Base-by-base conservation (phyloP, 2,888 invertebrate genomes). In the Ariolimax columbianus region DNA sequence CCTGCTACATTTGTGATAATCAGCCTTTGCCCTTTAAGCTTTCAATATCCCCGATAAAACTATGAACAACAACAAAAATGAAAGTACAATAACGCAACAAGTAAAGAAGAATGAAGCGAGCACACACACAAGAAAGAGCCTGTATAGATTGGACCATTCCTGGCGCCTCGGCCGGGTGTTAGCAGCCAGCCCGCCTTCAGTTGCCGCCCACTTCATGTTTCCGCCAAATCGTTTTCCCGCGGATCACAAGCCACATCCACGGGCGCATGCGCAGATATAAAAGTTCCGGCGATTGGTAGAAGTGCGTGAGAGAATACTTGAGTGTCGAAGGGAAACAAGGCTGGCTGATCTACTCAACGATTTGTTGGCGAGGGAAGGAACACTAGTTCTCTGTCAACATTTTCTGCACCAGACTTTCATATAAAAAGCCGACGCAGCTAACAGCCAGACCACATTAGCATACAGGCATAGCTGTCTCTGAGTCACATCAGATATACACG, bases 181-280 rank as follows among this genome's bases (percentile, higher is more conserved):
- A n/a, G 26, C n/a, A 63, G n/a, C 26, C 26, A n/a, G n/a, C 26
- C 26, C 26, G 38, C 38, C 72, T 4, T 23, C 26, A 26, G 40
- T 72, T 40, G 23, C 72, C 23, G 38, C 72, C 72, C 72, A 40
- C 72, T 40, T 23, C 72, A n/a, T 72, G 72, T 72, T 72, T 26
- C 26, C 26, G 14, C 17, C 7, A 72, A 40, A 19, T 26, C 23
- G 4, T 40, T 40, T 72, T n/a, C 72, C 26, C 26, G 23, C 40
- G 38, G 72, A 30, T 26, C 26, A 11, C n/a, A n/a, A n/a, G n/a
- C 6, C 6, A 2, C 6, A 38, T 40, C 40, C 38, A 40, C 72
- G 23, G 23, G 40, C 72, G 72, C 72, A 40, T 72, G 72, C 40
- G 38, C 40, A 40, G 26, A 26, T 72, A 72, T 72, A 72, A 72